Evolutionary conservation across 2,797 vertebrate species (phyloP).

Genomic region (Champsocephalus esox): DNA sequence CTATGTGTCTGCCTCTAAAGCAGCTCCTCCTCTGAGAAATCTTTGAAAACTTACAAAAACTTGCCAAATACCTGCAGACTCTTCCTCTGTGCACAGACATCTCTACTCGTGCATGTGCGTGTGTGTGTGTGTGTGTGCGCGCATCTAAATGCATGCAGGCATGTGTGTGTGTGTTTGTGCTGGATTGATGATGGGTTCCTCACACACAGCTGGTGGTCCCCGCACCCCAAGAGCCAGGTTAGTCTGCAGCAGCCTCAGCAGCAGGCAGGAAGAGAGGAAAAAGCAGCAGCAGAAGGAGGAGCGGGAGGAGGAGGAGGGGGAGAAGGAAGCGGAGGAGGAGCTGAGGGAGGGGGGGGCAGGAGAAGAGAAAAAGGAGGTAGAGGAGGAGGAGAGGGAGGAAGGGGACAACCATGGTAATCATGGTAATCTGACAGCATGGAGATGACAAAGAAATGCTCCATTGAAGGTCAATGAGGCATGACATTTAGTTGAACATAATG

Average conservation of each 20-base stretch:
- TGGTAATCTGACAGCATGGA: constrained; percentile 69
- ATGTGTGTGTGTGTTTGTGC: constrained; percentile 25
- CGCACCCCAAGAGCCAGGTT: constrained; percentile 68
- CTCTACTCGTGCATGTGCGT: constrained; percentile 8
- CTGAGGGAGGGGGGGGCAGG: constrained; percentile 31
- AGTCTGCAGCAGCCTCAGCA: constrained; percentile 70
- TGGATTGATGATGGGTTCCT: constrained; percentile 66
- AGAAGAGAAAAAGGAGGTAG: constrained; percentile 20
- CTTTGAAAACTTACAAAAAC: not conserved
- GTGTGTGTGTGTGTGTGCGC: constrained; percentile 11
- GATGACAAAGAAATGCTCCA: constrained; percentile 61
- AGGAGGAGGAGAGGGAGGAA: constrained; percentile 45
- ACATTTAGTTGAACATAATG: constrained; percentile 42
- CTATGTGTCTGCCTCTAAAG: not conserved
- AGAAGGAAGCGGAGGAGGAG: constrained; percentile 59
- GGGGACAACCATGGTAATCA: constrained; percentile 69
- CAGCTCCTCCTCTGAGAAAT: constrained; percentile 5
- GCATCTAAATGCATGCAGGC: constrained; percentile 27
- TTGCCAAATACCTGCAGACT: not conserved
- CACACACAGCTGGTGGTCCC: constrained; percentile 74
- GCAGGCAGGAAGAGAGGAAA: constrained; percentile 70
- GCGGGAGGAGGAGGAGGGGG: constrained; percentile 56
- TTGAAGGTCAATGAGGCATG: constrained; percentile 39
- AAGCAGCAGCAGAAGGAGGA: constrained; percentile 67
- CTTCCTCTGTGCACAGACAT: constrained; percentile 2